These are phyloP conservation scores for Pluvianellus socialis DNA, from an alignment of 2,113 vertebrate genomes.

Conservation along the genomic window DNA sequence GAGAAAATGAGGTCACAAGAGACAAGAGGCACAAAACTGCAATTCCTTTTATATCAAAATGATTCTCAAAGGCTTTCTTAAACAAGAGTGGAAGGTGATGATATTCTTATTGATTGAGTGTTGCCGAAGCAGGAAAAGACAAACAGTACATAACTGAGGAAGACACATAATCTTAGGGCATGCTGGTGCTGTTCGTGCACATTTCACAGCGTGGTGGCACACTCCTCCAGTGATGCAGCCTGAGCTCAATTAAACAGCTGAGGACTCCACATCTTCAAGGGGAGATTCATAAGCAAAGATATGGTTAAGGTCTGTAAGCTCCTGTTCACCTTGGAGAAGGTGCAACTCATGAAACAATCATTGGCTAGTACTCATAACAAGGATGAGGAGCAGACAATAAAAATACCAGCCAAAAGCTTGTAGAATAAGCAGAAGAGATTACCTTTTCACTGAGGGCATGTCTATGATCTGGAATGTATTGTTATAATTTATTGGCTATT, in stretches of 20 bases:
- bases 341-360: not conserved
- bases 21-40: conserved; percentile 2
- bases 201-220: not conserved
- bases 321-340: not conserved
- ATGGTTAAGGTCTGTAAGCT: not conserved
- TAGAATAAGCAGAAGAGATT: not conserved
- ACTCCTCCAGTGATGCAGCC: not conserved
- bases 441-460: not conserved
- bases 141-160: not conserved
- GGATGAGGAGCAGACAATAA: not conserved
- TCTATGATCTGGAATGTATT: not conserved
- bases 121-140: not conserved
- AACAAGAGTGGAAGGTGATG: not conserved
- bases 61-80: conserved; percentile 14
- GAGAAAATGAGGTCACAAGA: conserved; percentile 12
- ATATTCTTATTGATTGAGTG: not conserved
- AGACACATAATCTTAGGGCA: not conserved
- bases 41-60: conserved; percentile 20
- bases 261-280: not conserved
- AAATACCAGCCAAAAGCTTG: not conserved
- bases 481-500: not conserved
- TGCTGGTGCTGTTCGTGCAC: not conserved
- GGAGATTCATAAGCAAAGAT: not conserved
- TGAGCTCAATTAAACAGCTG: not conserved
- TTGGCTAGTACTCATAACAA: not conserved